These are phyloP conservation scores for Rhagoletis zephyria DNA, from an alignment of 1,140 invertebrate species.

Conservation along the genomic window DNA sequence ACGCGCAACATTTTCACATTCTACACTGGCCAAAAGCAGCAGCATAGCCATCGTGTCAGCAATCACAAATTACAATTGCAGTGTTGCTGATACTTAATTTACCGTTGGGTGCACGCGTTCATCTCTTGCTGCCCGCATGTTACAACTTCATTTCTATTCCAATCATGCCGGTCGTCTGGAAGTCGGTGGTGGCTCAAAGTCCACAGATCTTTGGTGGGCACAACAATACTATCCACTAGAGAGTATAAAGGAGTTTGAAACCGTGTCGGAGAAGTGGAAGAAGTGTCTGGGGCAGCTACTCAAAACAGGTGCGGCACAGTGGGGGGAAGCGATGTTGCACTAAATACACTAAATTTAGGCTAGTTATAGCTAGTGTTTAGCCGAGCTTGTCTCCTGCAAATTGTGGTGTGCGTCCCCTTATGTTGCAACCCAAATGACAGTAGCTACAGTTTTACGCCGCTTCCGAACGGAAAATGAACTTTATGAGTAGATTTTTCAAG, in stretches of 20 bases:
- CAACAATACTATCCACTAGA: constrained; percentile 82
- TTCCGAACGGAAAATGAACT: too few species aligned
- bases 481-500: too few species aligned
- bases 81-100: constrained; percentile 3
- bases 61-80: background rate
- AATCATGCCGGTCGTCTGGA: constrained; percentile 79
- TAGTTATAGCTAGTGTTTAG: too few species aligned
- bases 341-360: too few species aligned
- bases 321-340: background rate
- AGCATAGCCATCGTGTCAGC: too few species aligned
- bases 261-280: constrained; percentile 82
- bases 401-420: too few species aligned
- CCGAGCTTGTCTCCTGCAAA: too few species aligned
- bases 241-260: constrained; percentile 89
- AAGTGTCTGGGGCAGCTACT: constrained; percentile 81
- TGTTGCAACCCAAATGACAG: too few species aligned
- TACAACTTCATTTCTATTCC: constrained; percentile 86
- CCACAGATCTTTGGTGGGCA: constrained; percentile 74
- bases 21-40: constrained; percentile 14
- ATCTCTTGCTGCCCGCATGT: constrained; percentile 75
- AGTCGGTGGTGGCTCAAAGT: constrained; percentile 63
- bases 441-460: too few species aligned
- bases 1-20: constrained; percentile 20
- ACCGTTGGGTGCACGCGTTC: background rate
- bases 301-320: constrained; percentile 78